A percentile compares a stretch with the other conserved stretches of the same genome.
Evolutionary conservation across 2,888 invertebrate genomes (phyloP).

Genomic region (Noctua janthina): DNA sequence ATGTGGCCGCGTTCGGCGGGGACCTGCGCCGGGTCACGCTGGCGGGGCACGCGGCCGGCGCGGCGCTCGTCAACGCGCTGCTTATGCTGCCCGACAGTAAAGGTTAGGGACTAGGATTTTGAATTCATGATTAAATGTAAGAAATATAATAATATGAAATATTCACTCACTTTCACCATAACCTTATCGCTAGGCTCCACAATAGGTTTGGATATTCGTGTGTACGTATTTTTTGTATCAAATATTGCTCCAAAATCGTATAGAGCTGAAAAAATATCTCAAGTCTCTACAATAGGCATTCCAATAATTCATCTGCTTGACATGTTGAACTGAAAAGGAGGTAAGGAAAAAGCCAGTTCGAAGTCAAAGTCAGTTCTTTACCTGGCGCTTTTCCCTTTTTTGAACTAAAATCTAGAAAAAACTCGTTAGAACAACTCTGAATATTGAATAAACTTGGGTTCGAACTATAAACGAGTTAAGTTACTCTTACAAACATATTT

Average conservation of each 20-base stretch:
- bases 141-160: not conserved
- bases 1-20: constrained; percentile 97
- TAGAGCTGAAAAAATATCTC: not conserved
- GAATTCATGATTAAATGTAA: not conserved
- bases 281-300: constrained; percentile 6
- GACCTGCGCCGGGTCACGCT: constrained; percentile 95
- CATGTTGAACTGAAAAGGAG: constrained; percentile 5
- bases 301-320: constrained; percentile 22
- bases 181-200: not conserved
- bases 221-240: constrained; percentile 7
- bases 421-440: not conserved
- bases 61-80: constrained; percentile 95
- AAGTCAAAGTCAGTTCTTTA: not conserved
- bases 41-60: constrained; percentile 96
- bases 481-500: constrained; percentile 16
- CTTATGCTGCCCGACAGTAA: constrained; percentile 95
- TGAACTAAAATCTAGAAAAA: not conserved
- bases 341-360: not conserved
- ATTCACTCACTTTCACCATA: not conserved
- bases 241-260: constrained; percentile 17
- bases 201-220: not conserved
- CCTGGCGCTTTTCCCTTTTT: not conserved
- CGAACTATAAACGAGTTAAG: not conserved
- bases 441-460: constrained; percentile 6
- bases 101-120: constrained; percentile 83